Conservation (phyloP, 2,113 vertebrate species). For the Phalacrocorax aristotelis region DNA sequence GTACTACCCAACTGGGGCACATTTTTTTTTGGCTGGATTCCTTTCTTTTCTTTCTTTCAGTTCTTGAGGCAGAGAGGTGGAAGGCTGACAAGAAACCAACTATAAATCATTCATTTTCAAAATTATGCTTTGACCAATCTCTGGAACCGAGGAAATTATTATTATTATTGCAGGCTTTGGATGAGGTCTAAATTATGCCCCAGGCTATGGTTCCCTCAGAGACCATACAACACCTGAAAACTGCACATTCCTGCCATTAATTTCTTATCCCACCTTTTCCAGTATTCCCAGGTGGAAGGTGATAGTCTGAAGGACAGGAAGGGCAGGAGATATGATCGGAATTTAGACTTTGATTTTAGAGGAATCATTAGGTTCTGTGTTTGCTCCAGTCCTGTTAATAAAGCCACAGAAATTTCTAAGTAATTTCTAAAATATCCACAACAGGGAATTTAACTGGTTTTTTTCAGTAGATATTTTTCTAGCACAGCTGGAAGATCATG, state of each 20-base stretch:
- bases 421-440: not conserved
- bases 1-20: not conserved
- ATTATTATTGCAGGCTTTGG: not conserved
- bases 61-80: not conserved
- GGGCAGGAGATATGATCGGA: not conserved
- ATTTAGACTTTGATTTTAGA: not conserved
- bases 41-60: not conserved
- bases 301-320: not conserved
- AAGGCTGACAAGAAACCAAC: not conserved
- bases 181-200: not conserved
- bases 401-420: not conserved
- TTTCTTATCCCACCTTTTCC: not conserved
- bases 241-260: not conserved
- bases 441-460: fast-evolving
- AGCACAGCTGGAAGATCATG: not conserved
- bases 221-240: not conserved
- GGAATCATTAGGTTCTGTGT: not conserved
- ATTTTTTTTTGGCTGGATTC: not conserved
- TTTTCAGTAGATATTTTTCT: not conserved
- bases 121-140: not conserved
- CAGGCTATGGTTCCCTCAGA: not conserved
- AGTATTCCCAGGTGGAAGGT: not conserved
- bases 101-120: not conserved
- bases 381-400: not conserved
- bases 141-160: not conserved